These are phyloP conservation scores for Parnassius smintheus DNA, from an alignment of 2,888 invertebrate species.

Conservation along the genomic window DNA sequence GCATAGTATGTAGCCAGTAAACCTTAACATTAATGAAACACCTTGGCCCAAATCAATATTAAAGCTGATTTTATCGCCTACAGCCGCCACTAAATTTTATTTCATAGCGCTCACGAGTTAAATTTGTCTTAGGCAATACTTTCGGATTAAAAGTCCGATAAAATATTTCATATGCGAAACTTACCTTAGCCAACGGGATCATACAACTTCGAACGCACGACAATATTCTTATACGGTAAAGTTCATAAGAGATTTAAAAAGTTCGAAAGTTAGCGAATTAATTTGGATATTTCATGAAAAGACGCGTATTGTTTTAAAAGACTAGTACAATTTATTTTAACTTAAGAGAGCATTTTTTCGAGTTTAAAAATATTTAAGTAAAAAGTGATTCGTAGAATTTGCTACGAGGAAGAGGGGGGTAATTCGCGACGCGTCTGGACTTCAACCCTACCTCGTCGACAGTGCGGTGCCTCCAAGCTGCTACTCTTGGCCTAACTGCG, in stretches of 20 bases:
- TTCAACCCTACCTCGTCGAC: constrained; percentile 4
- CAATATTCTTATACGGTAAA: neutral
- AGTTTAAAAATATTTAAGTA: neutral
- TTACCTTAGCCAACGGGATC: constrained; percentile 2
- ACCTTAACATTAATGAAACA: constrained; percentile 2
- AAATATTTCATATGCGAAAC: neutral
- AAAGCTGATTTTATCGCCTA: constrained; percentile 49
- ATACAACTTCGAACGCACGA: neutral
- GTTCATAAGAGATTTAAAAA: neutral
- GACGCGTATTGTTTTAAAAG: neutral
- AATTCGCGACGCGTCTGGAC: constrained; percentile 3
- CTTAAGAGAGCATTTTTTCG: neutral
- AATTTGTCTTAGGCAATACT: constrained; percentile 4
- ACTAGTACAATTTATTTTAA: neutral
- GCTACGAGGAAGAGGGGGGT: constrained; percentile 3
- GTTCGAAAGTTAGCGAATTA: neutral
- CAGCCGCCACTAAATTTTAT: constrained; percentile 39
- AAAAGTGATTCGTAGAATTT: constrained; percentile 2
- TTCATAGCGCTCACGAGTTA: constrained; percentile 5
- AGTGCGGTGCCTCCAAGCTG: constrained; percentile 7
- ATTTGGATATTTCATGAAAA: neutral
- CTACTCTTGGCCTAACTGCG: constrained; percentile 37
- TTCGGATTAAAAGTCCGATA: constrained; percentile 11
- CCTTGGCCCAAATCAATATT: constrained; percentile 52
- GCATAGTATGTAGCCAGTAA: neutral